Evolutionary conservation across 2,113 vertebrate genomes (phyloP).

Genomic region (Halcyon senegalensis): DNA sequence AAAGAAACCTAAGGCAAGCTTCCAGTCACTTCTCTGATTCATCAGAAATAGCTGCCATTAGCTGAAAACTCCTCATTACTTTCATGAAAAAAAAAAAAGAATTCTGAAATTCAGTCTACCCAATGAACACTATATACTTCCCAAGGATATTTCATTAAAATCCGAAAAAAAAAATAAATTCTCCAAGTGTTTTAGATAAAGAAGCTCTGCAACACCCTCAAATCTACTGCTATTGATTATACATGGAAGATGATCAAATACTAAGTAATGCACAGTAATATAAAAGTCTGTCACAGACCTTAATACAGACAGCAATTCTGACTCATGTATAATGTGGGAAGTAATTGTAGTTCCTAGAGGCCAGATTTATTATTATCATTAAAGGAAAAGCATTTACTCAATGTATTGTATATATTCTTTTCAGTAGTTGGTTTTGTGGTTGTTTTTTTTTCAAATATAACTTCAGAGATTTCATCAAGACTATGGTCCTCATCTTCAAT

Average conservation of each 20-base stretch:
- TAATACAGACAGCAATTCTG: neutral
- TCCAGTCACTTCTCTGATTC: neutral
- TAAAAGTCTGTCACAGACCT: neutral
- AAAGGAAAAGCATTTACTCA: neutral
- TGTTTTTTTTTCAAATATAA: neutral
- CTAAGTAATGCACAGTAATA: neutral
- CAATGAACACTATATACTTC: accelerated
- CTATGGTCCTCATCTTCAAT: neutral
- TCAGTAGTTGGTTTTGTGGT: neutral
- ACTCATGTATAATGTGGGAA: neutral
- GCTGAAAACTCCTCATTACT: neutral
- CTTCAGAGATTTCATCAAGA: neutral
- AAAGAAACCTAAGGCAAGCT: neutral
- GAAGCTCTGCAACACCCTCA: neutral
- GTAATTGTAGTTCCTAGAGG: neutral
- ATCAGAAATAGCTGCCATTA: neutral
- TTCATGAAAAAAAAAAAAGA: neutral
- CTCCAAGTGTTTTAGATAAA: neutral
- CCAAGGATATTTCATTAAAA: neutral
- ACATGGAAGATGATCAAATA: neutral
- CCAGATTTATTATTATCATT: neutral
- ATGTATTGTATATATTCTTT: neutral
- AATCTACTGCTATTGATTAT: neutral
- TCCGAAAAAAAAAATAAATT: neutral
- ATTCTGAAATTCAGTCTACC: neutral